phyloP scores from a whole-genome alignment of 2,888 invertebrate genomes.

The Thecophora atra region DNA sequence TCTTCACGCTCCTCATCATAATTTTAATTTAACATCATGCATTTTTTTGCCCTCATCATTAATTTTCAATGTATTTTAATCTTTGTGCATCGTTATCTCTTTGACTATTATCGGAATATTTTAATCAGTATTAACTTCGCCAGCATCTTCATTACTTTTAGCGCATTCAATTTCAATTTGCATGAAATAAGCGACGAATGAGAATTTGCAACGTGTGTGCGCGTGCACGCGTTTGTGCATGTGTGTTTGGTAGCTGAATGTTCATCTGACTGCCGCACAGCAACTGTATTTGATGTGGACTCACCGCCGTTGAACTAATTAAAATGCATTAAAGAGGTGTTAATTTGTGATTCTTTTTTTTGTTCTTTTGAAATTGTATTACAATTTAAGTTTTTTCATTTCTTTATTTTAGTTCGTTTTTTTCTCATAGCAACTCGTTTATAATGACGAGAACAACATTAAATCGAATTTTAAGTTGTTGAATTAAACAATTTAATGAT shows the following conservation, averaged over 20 bases:
- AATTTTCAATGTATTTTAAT: too few relatives aligned
- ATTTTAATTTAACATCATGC: too few relatives aligned
- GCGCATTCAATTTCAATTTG: too few relatives aligned
- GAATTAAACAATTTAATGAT: not conserved
- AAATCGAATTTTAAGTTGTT: slow-evolving; percentile 19
- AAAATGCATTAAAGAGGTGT: slow-evolving; percentile 32
- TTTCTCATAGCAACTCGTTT: not conserved
- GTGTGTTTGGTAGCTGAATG: not conserved
- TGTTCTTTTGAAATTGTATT: not conserved
- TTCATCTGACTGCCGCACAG: not conserved
- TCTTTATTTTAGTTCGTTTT: not conserved
- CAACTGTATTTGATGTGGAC: not conserved
- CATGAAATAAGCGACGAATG: too few relatives aligned
- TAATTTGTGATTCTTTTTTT: slow-evolving; percentile 26
- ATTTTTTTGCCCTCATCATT: too few relatives aligned
- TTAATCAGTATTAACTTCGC: too few relatives aligned
- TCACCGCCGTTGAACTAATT: slow-evolving; percentile 22
- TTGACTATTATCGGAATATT: too few relatives aligned
- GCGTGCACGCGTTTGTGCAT: too few relatives aligned
- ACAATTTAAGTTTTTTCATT: not conserved
- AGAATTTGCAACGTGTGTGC: too few relatives aligned
- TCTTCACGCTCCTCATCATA: too few relatives aligned
- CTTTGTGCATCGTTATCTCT: too few relatives aligned
- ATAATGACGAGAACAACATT: not conserved
- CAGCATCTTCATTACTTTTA: too few relatives aligned